Conservation (phyloP, 2,888 invertebrate species). For the Calameuta pallipes region DNA sequence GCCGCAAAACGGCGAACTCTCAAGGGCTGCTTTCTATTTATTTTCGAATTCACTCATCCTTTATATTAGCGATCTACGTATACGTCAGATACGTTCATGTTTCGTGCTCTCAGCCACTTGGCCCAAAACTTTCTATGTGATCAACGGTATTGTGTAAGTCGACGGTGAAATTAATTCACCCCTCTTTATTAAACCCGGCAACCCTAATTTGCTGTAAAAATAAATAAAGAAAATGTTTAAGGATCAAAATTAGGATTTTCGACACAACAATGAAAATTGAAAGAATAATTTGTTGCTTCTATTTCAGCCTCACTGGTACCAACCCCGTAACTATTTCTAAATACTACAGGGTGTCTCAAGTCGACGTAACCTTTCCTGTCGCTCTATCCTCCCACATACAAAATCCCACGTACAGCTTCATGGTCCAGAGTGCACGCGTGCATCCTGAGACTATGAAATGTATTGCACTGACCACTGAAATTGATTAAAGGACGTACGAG, state of each 20-base stretch:
- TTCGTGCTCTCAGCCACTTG: neutral
- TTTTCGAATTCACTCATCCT: neutral
- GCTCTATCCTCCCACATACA: neutral
- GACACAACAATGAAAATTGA: too few species aligned
- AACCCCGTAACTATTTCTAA: neutral
- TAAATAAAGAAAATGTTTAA: neutral
- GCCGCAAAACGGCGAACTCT: neutral
- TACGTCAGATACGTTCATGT: neutral
- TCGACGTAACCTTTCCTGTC: neutral
- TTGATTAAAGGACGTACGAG: constrained; percentile 47
- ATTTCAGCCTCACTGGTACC: neutral
- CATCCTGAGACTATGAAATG: constrained; percentile 33
- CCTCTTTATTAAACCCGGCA: neutral
- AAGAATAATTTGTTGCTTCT: neutral
- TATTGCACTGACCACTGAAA: constrained; percentile 31
- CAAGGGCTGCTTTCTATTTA: neutral
- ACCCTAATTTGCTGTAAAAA: neutral
- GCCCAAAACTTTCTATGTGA: neutral
- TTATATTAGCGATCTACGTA: neutral
- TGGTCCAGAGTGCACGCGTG: neutral
- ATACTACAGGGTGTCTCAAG: neutral
- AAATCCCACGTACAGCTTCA: neutral
- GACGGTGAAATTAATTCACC: neutral
- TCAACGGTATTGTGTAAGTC: neutral
- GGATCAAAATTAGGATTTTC: neutral